phyloP scores from a whole-genome alignment of 2,888 invertebrate species.

The Drosophila cracens region DNA sequence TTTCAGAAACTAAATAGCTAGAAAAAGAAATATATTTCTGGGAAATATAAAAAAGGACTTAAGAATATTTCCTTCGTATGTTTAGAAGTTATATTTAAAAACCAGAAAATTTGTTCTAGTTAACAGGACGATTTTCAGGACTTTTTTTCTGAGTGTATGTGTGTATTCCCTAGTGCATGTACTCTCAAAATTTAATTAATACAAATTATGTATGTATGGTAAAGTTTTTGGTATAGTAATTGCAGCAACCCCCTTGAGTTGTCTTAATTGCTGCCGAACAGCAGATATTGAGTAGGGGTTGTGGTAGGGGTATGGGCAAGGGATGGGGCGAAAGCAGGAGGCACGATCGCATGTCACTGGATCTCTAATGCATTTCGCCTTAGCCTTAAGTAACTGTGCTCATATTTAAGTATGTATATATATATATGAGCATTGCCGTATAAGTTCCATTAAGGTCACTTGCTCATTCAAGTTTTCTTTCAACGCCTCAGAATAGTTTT shows the following conservation, averaged over 20 bases:
- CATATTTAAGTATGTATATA: constrained; percentile 14
- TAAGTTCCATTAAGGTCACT: constrained; percentile 81
- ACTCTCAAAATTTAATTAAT: constrained; percentile 69
- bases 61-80: not conserved
- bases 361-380: constrained; percentile 52
- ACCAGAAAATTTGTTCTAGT: not conserved
- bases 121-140: not conserved
- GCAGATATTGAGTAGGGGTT: constrained; percentile 2
- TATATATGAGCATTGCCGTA: constrained; percentile 24
- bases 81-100: not conserved
- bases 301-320: not conserved
- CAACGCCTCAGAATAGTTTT: constrained; percentile 49
- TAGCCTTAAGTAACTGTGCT: constrained; percentile 22
- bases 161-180: constrained; percentile 12
- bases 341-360: constrained; percentile 35
- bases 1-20: not conserved
- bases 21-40: not conserved
- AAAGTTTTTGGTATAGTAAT: constrained; percentile 61
- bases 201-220: constrained; percentile 68
- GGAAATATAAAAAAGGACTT: not conserved
- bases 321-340: not conserved
- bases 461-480: constrained; percentile 65
- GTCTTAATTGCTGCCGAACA: constrained; percentile 52
- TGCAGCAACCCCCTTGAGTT: constrained; percentile 56
- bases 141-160: not conserved